Base-by-base conservation (phyloP, 2,888 invertebrate genomes). In the Xestia xanthographa region DNA sequence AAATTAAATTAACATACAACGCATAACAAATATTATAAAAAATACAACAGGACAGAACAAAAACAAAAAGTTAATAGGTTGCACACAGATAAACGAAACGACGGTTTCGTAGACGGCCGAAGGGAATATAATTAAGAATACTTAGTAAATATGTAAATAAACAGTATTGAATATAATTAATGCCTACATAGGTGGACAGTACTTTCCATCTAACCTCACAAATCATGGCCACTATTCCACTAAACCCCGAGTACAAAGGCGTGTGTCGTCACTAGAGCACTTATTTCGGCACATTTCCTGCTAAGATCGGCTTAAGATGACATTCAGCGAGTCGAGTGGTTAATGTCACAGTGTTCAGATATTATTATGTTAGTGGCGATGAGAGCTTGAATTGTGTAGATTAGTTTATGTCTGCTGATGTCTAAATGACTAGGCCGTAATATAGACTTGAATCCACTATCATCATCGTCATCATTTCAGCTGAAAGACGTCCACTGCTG, bases 271-370 rank as follows among this genome's bases (percentile, higher is more conserved):
- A 65, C 60, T 76, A 14, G 2, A 76, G 43, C 76, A 77, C 86
- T 79, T 84, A 83, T 75, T 79, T 74, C 62, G 74, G 72, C 62
- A 86, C 83, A 83, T 76, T 83, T 76, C 62, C 69, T 66, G 20
- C 56, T 56, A 75, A 82, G 60, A 56, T 20, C 45, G 45, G 43
- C 68, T 65, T 73, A 66, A 71, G 73, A 77, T 53, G 83, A 58
- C 70, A 76, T 70, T 66, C 43, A 68, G n/a, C 26, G 48, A 45
- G 43, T 4, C 14, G 22, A 76, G 58, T 53, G 56, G 17, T 22
- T 76, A 67, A 67, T 70, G n/a, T 43, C 69, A 67, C 34, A 14
- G 50, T 17, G 29, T 53, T 53, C n/a, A n/a, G 53, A 53, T 53
- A 50, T 22, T 48, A 48, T 45, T 50, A 41, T 17, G 50, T 29